Percentiles rank a stretch among this genome's conserved stretches.
phyloP scores from a whole-genome alignment of 2,888 invertebrate genomes.

The Xestia ashworthii region DNA sequence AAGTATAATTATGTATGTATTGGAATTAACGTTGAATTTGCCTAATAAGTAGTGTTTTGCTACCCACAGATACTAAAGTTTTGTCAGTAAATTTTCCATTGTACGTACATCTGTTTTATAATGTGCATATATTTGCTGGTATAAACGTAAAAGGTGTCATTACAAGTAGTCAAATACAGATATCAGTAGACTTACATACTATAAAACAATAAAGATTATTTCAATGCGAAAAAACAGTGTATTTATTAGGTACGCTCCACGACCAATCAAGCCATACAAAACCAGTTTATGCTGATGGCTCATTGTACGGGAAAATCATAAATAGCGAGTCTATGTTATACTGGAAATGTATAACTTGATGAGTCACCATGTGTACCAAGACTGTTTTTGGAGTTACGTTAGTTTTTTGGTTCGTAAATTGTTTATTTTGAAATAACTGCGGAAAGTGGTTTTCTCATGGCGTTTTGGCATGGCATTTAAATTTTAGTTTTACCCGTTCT shows the following conservation, averaged over 20 bases:
- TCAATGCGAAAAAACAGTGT: background rate
- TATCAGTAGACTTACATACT: background rate
- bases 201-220: conserved; percentile 15
- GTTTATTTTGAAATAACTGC: background rate
- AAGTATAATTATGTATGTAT: conserved; percentile 10
- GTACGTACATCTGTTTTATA: background rate
- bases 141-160: too few relatives aligned
- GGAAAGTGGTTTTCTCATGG: background rate
- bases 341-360: too few relatives aligned
- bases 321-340: too few relatives aligned
- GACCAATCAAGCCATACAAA: too few relatives aligned
- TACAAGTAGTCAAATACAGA: background rate
- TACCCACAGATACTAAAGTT: background rate
- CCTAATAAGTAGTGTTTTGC: conserved; percentile 4
- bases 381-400: background rate
- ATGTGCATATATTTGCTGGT: background rate
- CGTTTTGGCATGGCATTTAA: background rate
- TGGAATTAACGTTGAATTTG: conserved; percentile 19
- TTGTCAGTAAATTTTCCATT: background rate
- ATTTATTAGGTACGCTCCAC: background rate
- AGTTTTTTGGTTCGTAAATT: background rate
- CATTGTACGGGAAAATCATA: too few relatives aligned
- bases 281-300: too few relatives aligned
- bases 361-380: background rate
- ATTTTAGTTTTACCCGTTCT: background rate